These are phyloP conservation scores for Apodemia mormo DNA, from an alignment of 2,888 invertebrate genomes.

Conservation along the genomic window DNA sequence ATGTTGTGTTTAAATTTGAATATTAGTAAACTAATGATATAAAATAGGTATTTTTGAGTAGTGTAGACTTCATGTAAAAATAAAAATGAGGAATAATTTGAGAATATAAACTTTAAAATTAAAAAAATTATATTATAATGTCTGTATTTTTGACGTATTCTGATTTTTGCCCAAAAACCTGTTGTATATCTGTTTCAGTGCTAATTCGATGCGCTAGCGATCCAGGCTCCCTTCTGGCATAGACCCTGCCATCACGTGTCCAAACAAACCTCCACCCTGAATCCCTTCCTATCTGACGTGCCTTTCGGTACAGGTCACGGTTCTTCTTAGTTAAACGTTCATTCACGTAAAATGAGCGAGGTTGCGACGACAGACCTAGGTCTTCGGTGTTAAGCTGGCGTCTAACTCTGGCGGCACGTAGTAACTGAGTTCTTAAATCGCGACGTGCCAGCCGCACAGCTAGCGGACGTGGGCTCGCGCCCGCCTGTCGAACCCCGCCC, in stretches of 20 bases:
- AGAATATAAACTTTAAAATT: no score
- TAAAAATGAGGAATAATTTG: no score
- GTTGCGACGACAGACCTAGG: slow-evolving; percentile 8
- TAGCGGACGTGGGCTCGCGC: slow-evolving; percentile 29
- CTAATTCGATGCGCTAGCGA: no score
- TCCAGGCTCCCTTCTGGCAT: slow-evolving; percentile 16
- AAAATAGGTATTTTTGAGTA: no score
- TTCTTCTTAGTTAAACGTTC: slow-evolving; percentile 35
- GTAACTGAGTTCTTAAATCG: slow-evolving; percentile 27
- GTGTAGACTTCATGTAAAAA: no score
- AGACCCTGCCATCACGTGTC: slow-evolving; percentile 32
- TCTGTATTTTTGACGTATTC: no score
- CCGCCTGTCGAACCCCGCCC: not conserved
- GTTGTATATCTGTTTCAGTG: no score
- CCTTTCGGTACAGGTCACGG: slow-evolving; percentile 31
- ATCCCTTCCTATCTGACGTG: slow-evolving; percentile 26
- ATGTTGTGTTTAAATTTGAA: no score
- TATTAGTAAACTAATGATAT: no score
- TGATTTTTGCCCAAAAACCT: no score
- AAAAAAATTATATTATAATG: no score
- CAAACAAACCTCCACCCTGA: slow-evolving; percentile 32
- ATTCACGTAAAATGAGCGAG: slow-evolving; percentile 31
- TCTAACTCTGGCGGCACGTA: slow-evolving; percentile 30
- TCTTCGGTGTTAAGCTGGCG: slow-evolving; percentile 29
- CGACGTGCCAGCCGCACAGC: slow-evolving; percentile 32